Evolutionary conservation across 1,140 invertebrate genomes (phyloP).

Genomic region (Marisa cornuarietis): DNA sequence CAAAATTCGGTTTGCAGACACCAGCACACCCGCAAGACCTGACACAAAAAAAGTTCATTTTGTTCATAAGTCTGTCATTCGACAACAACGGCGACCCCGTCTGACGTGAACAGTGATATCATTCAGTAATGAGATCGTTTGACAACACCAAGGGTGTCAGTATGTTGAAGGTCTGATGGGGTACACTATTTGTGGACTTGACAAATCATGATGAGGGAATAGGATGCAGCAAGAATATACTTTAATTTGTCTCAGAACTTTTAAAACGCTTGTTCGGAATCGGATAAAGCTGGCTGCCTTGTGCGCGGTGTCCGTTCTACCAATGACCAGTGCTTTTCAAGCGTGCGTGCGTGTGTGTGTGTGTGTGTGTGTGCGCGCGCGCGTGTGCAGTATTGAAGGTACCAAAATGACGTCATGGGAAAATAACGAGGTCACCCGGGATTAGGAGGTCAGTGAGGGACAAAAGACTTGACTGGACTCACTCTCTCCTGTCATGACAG

Average conservation of each 20-base stretch:
- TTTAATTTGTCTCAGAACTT: no score
- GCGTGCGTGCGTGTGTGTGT: background rate
- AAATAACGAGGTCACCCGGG: no score
- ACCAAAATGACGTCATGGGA: background rate
- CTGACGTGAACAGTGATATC: background rate
- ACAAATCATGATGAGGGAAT: no score
- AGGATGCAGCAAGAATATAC: no score
- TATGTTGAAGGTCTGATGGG: no score
- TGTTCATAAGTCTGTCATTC: background rate
- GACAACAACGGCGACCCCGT: background rate
- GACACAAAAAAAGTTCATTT: constrained; percentile 18
- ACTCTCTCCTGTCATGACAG: constrained; percentile 94
- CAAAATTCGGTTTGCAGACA: constrained; percentile 83
- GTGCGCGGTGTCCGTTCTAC: no score
- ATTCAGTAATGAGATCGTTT: background rate
- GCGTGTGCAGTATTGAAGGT: no score
- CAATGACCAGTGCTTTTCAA: no score
- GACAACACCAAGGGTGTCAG: background rate
- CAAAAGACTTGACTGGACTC: constrained; percentile 57
- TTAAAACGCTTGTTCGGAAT: no score
- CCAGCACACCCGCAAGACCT: constrained; percentile 87
- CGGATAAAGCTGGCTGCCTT: no score
- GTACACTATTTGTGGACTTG: no score
- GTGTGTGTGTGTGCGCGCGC: background rate
- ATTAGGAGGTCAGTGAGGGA: no score